phyloP scores from a whole-genome alignment of 2,888 invertebrate species.

The Dryocosmus kuriphilus region DNA sequence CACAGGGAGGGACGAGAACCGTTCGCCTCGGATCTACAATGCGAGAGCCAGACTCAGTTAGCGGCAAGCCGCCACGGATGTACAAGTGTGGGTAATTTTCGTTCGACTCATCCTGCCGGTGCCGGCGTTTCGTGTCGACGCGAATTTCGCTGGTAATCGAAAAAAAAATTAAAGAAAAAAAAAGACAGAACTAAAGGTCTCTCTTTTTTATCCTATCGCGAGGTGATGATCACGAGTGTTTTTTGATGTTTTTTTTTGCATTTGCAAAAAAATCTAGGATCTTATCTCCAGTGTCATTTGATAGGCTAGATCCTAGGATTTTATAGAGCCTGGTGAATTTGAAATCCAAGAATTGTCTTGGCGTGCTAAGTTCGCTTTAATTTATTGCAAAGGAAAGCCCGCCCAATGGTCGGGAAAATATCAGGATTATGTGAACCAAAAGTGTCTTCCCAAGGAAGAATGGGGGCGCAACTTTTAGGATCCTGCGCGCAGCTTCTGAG shows the following conservation, averaged over 20 bases:
- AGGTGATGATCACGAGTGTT: conserved; percentile 7
- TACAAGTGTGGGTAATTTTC: conserved; percentile 48
- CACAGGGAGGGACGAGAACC: conserved; percentile 65
- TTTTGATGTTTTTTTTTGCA: conserved; percentile 6
- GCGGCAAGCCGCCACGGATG: conserved; percentile 74
- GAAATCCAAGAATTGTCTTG: not conserved
- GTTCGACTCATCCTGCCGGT: conserved; percentile 3
- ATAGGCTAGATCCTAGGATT: not conserved
- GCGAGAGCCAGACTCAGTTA: conserved; percentile 72
- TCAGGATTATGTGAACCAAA: conserved; percentile 32
- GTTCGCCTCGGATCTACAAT: conserved; percentile 66
- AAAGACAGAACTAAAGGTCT: not conserved
- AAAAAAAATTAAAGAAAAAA: conserved; percentile 9
- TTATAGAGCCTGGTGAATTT: not conserved
- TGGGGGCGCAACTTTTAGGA: conserved; percentile 18
- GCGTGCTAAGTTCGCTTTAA: not conserved
- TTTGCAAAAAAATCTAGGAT: not conserved
- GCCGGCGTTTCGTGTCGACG: conserved; percentile 41
- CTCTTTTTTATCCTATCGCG: not conserved
- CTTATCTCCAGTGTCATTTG: not conserved
- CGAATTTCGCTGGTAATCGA: not conserved
- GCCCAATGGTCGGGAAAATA: conserved; percentile 1
- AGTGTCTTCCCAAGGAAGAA: not conserved
- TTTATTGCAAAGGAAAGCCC: conserved; percentile 1
- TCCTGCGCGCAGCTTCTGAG: conserved; percentile 12